Evolutionary conservation across 1,140 invertebrate species (phyloP), one percentile per base, ranked within the genome.

Genomic region (Brachystomella parvula): DNA sequence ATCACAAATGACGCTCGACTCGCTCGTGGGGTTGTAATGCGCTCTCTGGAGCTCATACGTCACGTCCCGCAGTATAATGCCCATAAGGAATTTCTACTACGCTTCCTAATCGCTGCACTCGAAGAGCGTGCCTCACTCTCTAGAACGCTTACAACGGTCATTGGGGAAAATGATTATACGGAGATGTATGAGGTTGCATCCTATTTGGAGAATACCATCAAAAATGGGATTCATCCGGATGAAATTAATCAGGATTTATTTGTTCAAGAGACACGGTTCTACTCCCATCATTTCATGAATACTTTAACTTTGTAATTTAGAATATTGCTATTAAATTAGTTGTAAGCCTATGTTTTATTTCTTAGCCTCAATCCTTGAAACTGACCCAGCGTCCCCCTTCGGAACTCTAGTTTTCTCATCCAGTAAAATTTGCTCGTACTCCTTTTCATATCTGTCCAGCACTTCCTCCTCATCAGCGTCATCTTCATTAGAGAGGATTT

Each of bases 231-330:
- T 9, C 58, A 60, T 24, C 58, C 58, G 24, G 58, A 60, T 26
- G 58, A 60, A 35, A 6, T 32, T 19, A 35, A 35, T 32, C 58
- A 60, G 30, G 58, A 60, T 31, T 60, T 60, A 24, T 60, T 60
- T 35, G 58, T 60, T 3, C 58, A 60, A 35, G 58, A 60, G 26
- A 60, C 58, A 24, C 15, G 58, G 26, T 60, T 60, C 31, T 60
- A 60, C 24, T 30, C 58, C 12, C 58, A 60, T 31, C 58, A 60
- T 60, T 60, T 60, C 29, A 60, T 60, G 58, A 60, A 60, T 35
- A 60, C 58, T 30, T 31, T 60, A 6, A 60, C 58, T 9, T 26
- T 60, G 6, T 60, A 60, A 60, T 39, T 9, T 9, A n/a, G n/a
- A n/a, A n/a, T n/a, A n/a, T n/a, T n/a, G n/a, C n/a, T n/a, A n/a